Percentiles rank a stretch among this genome's conserved stretches.
Conservation (phyloP, 2,888 invertebrate species). For the Fragum whitleyi region DNA sequence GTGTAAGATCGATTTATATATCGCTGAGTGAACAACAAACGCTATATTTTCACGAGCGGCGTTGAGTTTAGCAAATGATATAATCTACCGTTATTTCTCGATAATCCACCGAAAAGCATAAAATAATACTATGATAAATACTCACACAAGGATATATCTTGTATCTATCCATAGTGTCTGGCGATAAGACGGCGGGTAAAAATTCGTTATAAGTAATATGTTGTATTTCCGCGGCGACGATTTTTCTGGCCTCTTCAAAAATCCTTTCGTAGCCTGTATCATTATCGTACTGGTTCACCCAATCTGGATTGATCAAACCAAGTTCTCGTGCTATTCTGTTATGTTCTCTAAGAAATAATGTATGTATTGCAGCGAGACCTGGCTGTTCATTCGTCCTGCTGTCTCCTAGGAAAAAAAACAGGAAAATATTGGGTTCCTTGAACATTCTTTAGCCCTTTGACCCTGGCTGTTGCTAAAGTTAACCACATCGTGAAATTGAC, state of each 20-base stretch:
- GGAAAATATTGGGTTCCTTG: no score
- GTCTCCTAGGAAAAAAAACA: no score
- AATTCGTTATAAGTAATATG: slow-evolving; percentile 45
- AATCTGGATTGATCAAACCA: slow-evolving; percentile 26
- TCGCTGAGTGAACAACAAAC: no score
- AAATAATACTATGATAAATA: not conserved
- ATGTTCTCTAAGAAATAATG: slow-evolving; percentile 66
- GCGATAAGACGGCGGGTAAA: slow-evolving; percentile 35
- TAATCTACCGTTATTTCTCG: no score
- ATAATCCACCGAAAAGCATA: no score
- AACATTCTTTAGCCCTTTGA: no score
- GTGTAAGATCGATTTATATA: no score
- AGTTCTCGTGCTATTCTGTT: slow-evolving; percentile 57
- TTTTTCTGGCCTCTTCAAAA: slow-evolving; percentile 64
- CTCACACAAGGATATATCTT: not conserved
- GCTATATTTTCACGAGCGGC: no score
- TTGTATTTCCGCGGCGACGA: slow-evolving; percentile 55
- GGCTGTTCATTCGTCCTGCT: slow-evolving; percentile 59
- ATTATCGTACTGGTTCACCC: slow-evolving; percentile 62
- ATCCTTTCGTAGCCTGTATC: not conserved
- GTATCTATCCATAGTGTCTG: not conserved
- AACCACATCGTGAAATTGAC: no score
- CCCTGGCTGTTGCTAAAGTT: no score
- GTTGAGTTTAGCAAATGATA: no score
- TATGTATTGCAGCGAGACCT: slow-evolving; percentile 60